phyloP scores from a whole-genome alignment of 2,113 vertebrate genomes.

The Nyctibius bracteatus region DNA sequence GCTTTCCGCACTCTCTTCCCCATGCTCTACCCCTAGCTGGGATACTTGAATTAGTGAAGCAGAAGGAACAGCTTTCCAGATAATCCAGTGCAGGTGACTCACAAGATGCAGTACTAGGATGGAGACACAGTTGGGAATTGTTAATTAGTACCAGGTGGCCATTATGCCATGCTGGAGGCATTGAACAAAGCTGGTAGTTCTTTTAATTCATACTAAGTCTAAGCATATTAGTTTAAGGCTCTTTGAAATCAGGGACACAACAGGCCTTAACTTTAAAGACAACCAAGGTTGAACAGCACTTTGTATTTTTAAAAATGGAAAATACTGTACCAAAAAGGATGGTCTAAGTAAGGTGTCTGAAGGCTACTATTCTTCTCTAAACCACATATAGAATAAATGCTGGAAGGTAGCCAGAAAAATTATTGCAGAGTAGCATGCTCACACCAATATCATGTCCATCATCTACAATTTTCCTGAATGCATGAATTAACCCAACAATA shows the following conservation, averaged over 20 bases:
- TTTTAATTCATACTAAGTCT: background rate
- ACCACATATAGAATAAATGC: background rate
- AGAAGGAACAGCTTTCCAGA: background rate
- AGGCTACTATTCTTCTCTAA: background rate
- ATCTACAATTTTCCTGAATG: background rate
- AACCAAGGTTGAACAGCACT: background rate
- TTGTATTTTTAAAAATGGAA: background rate
- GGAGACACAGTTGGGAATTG: background rate
- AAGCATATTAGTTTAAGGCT: slow-evolving; percentile 12
- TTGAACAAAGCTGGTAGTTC: background rate
- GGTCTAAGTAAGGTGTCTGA: background rate
- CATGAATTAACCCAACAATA: slow-evolving; percentile 7
- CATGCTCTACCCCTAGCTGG: background rate
- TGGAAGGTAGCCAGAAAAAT: background rate
- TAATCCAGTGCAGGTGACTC: background rate
- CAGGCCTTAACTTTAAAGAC: background rate
- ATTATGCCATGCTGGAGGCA: background rate
- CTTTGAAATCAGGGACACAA: background rate
- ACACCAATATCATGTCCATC: background rate
- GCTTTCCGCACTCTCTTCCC: background rate
- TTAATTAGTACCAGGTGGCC: background rate
- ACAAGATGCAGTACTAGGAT: background rate
- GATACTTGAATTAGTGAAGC: background rate
- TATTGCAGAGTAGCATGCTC: background rate
- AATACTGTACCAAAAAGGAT: background rate